Evolutionary conservation across 2,888 invertebrate genomes (phyloP).

Genomic region (Chrysolina oricalcia): DNA sequence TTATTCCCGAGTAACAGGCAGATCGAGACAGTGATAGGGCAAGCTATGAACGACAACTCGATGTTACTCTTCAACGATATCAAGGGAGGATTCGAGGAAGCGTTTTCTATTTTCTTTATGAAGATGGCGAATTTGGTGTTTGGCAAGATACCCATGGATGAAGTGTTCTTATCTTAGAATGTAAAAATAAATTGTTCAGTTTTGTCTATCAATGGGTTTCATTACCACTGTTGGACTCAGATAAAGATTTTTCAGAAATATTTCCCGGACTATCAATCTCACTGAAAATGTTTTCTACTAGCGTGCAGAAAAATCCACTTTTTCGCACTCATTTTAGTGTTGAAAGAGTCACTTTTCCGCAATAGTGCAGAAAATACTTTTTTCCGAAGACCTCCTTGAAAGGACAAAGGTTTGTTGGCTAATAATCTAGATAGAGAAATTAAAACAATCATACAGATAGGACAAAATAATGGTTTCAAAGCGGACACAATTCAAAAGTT

Average conservation of each 20-base stretch:
- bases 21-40: constrained; percentile 57
- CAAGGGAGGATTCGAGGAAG: constrained; percentile 56
- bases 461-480: too few species aligned
- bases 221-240: not conserved
- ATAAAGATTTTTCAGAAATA: not conserved
- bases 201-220: not conserved
- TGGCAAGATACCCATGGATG: constrained; percentile 59
- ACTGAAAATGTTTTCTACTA: too few species aligned
- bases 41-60: constrained; percentile 61
- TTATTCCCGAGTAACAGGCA: constrained; percentile 61
- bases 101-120: constrained; percentile 53
- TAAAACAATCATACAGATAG: too few species aligned
- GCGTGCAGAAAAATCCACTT: too few species aligned
- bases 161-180: constrained; percentile 54
- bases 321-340: too few species aligned
- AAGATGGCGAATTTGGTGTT: constrained; percentile 56
- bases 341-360: too few species aligned
- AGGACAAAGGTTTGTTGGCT: too few species aligned
- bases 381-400: too few species aligned
- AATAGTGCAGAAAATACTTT: too few species aligned
- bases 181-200: constrained; percentile 17
- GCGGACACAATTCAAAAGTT: too few species aligned
- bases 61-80: constrained; percentile 60
- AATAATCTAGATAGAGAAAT: too few species aligned
- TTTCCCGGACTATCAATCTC: too few species aligned